phyloP scores from a whole-genome alignment of 2,888 invertebrate species.

The Hermodice carunculata region DNA sequence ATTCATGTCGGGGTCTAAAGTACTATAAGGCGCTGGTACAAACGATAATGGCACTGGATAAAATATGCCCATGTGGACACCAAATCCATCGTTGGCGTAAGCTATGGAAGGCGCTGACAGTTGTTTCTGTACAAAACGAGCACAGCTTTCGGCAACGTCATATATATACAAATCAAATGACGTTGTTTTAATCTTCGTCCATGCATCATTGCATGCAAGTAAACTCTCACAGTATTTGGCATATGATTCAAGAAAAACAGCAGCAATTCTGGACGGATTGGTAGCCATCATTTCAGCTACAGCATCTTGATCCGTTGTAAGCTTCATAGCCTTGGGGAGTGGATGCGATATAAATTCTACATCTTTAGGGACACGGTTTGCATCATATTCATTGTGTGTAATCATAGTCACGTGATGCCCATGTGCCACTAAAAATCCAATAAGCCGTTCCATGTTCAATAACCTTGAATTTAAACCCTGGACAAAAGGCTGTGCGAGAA shows the following conservation, averaged over 20 bases:
- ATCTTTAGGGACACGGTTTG: too few relatives aligned
- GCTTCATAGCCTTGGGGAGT: too few relatives aligned
- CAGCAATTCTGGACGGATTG: too few relatives aligned
- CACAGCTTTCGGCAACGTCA: conserved; percentile 6
- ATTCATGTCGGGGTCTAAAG: conserved; percentile 10
- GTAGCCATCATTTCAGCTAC: too few relatives aligned
- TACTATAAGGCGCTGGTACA: conserved; percentile 4
- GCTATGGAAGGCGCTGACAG: conserved; percentile 1
- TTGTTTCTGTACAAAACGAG: conserved; percentile 3
- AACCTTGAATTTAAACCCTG: conserved; percentile 12
- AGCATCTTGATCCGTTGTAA: too few relatives aligned
- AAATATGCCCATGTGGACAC: neutral
- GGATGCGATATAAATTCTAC: too few relatives aligned
- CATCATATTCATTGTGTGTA: too few relatives aligned
- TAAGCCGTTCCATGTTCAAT: conserved; percentile 8
- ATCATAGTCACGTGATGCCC: too few relatives aligned
- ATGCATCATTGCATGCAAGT: neutral
- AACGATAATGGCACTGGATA: neutral
- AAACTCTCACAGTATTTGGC: neutral
- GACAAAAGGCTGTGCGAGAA: conserved; percentile 1
- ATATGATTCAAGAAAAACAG: too few relatives aligned
- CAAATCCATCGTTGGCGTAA: conserved; percentile 11
- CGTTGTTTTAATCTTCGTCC: neutral
- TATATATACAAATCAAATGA: conserved; percentile 1
- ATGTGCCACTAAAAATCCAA: neutral